Percentiles rank a stretch among this genome's conserved stretches.
phyloP scores from a whole-genome alignment of 2,113 vertebrate genomes.

The Dicrurus megarhynchus region DNA sequence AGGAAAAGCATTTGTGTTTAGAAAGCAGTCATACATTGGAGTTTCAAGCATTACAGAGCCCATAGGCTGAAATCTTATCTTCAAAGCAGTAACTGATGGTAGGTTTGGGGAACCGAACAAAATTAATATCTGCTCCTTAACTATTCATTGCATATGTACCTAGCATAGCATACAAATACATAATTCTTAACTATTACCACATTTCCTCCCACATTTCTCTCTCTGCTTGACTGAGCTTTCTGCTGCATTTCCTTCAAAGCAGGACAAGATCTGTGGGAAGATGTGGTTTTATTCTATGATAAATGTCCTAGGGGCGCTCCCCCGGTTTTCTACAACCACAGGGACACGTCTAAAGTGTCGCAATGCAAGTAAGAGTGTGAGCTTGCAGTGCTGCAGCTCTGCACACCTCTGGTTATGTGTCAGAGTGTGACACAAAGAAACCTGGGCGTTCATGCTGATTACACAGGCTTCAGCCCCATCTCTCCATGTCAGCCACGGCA shows the following conservation, averaged over 20 bases:
- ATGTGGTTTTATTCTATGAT: neutral
- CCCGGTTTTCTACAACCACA: neutral
- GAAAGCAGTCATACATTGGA: neutral
- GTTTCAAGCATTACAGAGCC: neutral
- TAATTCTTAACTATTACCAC: neutral
- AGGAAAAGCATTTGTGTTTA: neutral
- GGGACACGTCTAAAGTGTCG: fast-evolving
- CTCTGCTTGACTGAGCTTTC: neutral
- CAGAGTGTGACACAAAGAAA: neutral
- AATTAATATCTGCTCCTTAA: neutral
- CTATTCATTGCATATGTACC: fast-evolving
- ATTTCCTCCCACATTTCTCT: neutral
- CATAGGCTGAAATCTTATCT: neutral
- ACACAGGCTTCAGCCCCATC: neutral
- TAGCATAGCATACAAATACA: fast-evolving
- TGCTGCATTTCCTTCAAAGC: neutral
- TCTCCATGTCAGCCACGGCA: neutral
- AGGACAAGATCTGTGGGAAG: neutral
- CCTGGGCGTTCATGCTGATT: fast-evolving
- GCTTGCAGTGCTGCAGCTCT: neutral
- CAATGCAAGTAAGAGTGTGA: neutral
- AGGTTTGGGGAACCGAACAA: neutral
- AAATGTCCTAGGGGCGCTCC: neutral
- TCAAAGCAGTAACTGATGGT: neutral
- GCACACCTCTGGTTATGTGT: neutral